Base-by-base conservation (phyloP, 2,888 invertebrate species). In the Andrena camellia region DNA sequence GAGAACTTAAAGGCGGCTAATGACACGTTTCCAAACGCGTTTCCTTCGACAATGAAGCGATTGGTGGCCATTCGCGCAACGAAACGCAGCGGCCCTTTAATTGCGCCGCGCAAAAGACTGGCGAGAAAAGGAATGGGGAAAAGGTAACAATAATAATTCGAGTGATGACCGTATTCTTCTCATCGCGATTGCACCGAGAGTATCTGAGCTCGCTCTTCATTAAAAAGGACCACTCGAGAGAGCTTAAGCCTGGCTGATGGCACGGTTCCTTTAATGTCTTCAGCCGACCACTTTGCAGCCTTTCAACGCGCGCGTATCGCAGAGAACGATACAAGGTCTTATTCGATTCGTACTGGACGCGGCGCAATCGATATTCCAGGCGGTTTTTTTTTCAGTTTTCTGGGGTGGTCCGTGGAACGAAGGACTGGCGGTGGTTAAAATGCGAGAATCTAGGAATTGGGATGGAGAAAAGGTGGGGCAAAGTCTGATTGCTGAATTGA, bases 181-280 rank as follows among this genome's bases (percentile, higher is more conserved):
- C 17, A 29, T 70, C 42, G 71, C 75, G 85, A 87, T 86, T 84
- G 76, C 86, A 50, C 60, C 59, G 62, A 54, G 57, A 57, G 69
- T 78, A 76, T 83, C 78, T 63, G 59, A 70, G 78, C 78, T 84
- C 75, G 70, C 89, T 88, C 89, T 89, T 89, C 89, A 86, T 89
- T 89, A 89, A 89, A 57, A 88, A 81, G 83, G 77, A 78, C 77
- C 85, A 87, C 85, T 86, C 75, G 81, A 84, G 75, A 60, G 64
- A 83, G 64, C 80, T 87, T 85, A 80, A 84, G 72, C 59, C 69
- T 48, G 74, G 42, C 81, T 86, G 85, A 90, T 88, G 82, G 82
- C 85, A 81, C 76, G 87, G 88, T 87, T 74, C 81, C 79, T 86
- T 89, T 89, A 88, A 89, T 75, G 87, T 88, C 87, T 87, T 86